Conservation (phyloP, 2,113 vertebrate genomes). For the Serinus canaria region DNA sequence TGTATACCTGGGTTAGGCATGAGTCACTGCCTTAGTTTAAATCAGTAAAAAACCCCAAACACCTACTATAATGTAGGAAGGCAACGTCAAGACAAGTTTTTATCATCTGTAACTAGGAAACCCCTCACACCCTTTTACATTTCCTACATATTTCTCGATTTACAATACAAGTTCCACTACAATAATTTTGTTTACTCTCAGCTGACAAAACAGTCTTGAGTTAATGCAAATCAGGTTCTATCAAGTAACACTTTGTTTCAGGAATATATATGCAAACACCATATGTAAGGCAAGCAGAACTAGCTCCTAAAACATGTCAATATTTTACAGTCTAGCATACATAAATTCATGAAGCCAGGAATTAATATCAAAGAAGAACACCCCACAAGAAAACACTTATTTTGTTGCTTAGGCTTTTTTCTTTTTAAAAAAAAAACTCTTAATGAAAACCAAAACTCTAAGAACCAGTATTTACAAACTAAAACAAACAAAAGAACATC, state of each 20-base stretch:
- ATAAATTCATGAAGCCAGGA: slow-evolving; percentile 12
- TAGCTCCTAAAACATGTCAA: neutral
- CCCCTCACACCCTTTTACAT: neutral
- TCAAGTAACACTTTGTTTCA: neutral
- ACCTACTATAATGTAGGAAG: neutral
- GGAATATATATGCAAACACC: neutral
- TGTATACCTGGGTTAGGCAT: neutral
- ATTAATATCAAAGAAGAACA: neutral
- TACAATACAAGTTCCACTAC: neutral
- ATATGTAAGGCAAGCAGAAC: neutral
- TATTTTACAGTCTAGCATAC: slow-evolving; percentile 8
- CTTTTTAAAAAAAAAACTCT: neutral
- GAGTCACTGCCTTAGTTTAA: neutral
- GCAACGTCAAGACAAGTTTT: neutral
- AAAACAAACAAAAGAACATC: no score
- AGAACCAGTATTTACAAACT: neutral
- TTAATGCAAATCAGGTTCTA: neutral
- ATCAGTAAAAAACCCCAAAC: neutral
- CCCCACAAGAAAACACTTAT: neutral
- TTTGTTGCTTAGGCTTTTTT: neutral
- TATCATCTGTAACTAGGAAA: neutral
- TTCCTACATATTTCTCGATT: neutral
- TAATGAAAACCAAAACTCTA: neutral
- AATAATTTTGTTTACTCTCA: neutral
- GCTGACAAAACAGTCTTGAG: neutral